phyloP scores from a whole-genome alignment of 2,888 invertebrate genomes.

The Nomada fucata region DNA sequence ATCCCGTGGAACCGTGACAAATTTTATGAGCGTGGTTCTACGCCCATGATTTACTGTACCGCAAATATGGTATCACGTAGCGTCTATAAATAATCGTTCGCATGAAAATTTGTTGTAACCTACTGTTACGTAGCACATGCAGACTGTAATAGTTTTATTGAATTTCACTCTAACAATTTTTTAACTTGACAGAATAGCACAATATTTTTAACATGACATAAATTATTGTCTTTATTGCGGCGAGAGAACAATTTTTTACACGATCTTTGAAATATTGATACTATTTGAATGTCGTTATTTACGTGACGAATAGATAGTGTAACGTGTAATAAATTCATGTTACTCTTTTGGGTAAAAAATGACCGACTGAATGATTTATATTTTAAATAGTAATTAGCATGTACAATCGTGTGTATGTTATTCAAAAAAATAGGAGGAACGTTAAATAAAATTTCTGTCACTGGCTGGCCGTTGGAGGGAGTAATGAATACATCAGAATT shows the following conservation, averaged over 20 bases:
- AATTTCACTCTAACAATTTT: not conserved
- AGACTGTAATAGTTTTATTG: not conserved
- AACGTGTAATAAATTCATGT: not conserved
- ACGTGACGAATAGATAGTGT: too few species aligned
- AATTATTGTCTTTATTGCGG: too few species aligned
- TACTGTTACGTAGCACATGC: not conserved
- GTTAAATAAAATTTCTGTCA: too few species aligned
- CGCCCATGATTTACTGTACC: conserved; percentile 45
- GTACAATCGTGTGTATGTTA: not conserved
- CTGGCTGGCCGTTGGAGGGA: too few species aligned
- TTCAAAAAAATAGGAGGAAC: too few species aligned
- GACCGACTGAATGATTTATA: not conserved
- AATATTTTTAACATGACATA: not conserved
- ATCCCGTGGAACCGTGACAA: conserved; percentile 41
- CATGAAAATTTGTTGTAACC: conserved; percentile 29
- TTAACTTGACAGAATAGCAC: too few species aligned
- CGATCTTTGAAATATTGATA: not conserved
- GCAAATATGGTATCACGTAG: conserved; percentile 57
- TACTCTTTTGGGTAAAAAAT: too few species aligned
- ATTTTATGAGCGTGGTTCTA: conserved; percentile 51
- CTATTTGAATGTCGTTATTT: not conserved
- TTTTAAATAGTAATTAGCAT: not conserved
- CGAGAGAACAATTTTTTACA: not conserved
- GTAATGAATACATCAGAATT: too few species aligned
- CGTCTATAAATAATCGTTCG: conserved; percentile 50